These are phyloP conservation scores for Dioctria rufipes DNA, from an alignment of 2,888 invertebrate species.

Conservation along the genomic window DNA sequence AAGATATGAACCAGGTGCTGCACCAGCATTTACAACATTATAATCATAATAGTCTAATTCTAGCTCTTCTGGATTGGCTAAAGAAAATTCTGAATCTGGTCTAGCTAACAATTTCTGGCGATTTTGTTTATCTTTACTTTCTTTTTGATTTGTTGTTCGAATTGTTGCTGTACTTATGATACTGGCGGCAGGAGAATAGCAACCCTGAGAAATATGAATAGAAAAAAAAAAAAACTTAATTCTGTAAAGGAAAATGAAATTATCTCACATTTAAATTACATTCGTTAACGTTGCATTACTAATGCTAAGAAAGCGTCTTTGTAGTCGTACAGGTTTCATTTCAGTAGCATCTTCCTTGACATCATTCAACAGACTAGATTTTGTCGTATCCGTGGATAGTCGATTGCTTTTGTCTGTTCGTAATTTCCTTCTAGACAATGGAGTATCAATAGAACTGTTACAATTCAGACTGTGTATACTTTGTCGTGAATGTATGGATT, in stretches of 20 bases:
- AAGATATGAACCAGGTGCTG: slow-evolving; percentile 88
- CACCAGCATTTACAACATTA: slow-evolving; percentile 87
- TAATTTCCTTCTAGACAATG: slow-evolving; percentile 41
- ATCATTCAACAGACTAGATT: slow-evolving; percentile 21
- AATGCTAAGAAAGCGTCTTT: slow-evolving; percentile 71
- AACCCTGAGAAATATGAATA: slow-evolving; percentile 73
- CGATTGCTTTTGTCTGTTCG: slow-evolving; percentile 10
- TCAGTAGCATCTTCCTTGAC: slow-evolving; percentile 45
- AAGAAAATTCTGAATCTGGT: slow-evolving; percentile 84
- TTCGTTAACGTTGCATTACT: slow-evolving; percentile 77
- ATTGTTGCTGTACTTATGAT: slow-evolving; percentile 79
- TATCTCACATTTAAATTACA: slow-evolving; percentile 71
- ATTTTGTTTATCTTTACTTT: slow-evolving; percentile 85
- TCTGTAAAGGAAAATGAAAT: background rate
- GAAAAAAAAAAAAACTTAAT: slow-evolving; percentile 1
- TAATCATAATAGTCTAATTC: slow-evolving; percentile 92
- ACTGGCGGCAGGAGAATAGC: slow-evolving; percentile 81
- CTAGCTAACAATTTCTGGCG: slow-evolving; percentile 78
- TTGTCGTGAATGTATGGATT: slow-evolving; percentile 44
- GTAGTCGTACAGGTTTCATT: slow-evolving; percentile 72
- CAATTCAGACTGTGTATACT: slow-evolving; percentile 47
- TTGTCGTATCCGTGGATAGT: slow-evolving; percentile 10
- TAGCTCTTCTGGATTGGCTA: slow-evolving; percentile 80
- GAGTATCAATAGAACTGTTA: slow-evolving; percentile 39
- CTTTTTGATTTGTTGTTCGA: slow-evolving; percentile 79